These are phyloP conservation scores for Aphelinus certus DNA, from an alignment of 1,140 invertebrate species.

Conservation along the genomic window DNA sequence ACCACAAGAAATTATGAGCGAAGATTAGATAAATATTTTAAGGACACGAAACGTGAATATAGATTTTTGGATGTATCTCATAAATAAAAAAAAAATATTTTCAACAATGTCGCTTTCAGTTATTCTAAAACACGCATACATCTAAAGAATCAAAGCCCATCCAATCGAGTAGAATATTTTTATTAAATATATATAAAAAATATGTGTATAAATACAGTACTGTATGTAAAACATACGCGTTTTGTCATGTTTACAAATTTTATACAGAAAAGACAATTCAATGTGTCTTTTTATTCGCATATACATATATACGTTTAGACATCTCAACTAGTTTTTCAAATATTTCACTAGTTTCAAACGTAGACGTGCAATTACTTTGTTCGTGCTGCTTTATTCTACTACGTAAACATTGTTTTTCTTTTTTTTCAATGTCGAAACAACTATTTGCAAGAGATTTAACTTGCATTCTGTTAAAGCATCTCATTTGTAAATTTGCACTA, in stretches of 20 bases:
- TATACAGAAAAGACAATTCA: not conserved
- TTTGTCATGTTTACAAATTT: conserved; percentile 20
- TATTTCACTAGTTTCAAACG: conserved; percentile 17
- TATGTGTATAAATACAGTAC: conserved; percentile 63
- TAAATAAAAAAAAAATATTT: conserved; percentile 43
- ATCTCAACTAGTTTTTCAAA: conserved; percentile 15
- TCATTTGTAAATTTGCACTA: conserved; percentile 2
- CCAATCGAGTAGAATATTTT: conserved; percentile 45
- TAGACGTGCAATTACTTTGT: conserved; percentile 1
- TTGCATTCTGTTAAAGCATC: conserved; percentile 6
- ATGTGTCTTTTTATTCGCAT: not conserved
- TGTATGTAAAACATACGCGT: conserved; percentile 55
- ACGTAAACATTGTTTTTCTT: not conserved
- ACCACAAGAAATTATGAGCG: conserved; percentile 44
- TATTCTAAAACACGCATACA: conserved; percentile 18
- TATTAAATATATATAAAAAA: conserved; percentile 67
- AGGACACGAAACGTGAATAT: conserved; percentile 31
- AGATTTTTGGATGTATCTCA: conserved; percentile 45
- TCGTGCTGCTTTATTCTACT: conserved; percentile 1
- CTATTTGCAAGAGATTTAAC: too few species aligned
- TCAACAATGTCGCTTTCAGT: conserved; percentile 38
- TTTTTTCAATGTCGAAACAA: conserved; percentile 7
- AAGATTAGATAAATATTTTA: conserved; percentile 41
- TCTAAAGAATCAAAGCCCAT: too few species aligned
- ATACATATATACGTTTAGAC: not conserved